Conservation (phyloP, 2,797 vertebrate species). For the Decapterus maruadsi region DNA sequence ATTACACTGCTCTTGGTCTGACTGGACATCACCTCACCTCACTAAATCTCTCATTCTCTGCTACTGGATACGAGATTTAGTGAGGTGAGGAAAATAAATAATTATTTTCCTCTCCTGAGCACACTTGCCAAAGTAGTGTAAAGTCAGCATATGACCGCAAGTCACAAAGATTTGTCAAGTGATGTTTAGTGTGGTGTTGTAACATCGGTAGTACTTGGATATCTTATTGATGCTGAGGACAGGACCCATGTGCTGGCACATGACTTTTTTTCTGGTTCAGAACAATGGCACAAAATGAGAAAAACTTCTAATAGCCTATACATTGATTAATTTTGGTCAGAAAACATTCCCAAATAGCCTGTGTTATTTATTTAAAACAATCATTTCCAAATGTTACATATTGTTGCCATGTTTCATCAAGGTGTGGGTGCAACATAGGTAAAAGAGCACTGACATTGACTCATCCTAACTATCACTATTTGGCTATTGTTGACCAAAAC, state of each 20-base stretch:
- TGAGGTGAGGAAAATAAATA: slow-evolving; percentile 52
- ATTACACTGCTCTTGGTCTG: slow-evolving; percentile 61
- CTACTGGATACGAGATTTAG: no score
- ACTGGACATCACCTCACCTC: slow-evolving; percentile 59
- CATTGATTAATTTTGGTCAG: background rate
- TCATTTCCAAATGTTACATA: background rate
- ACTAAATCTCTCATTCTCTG: slow-evolving; percentile 68
- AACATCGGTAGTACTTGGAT: background rate
- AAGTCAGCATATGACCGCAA: slow-evolving; percentile 53
- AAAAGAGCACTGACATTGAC: background rate
- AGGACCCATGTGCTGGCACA: background rate
- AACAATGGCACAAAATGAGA: background rate
- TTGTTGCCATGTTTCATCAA: background rate
- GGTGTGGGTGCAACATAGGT: background rate
- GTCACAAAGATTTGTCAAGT: slow-evolving; percentile 17
- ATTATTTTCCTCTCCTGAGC: slow-evolving; percentile 39
- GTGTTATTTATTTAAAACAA: background rate
- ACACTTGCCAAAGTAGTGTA: slow-evolving; percentile 35
- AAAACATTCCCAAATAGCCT: background rate
- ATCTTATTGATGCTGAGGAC: background rate
- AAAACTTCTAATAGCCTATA: background rate
- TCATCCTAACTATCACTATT: background rate
- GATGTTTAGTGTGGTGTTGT: slow-evolving; percentile 37
- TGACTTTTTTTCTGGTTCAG: background rate
- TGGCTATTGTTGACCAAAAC: background rate